Evolutionary conservation across 53 echinoderm and acorn worm species (phyloP).

Genomic region (Temnopleurus reevesii): DNA sequence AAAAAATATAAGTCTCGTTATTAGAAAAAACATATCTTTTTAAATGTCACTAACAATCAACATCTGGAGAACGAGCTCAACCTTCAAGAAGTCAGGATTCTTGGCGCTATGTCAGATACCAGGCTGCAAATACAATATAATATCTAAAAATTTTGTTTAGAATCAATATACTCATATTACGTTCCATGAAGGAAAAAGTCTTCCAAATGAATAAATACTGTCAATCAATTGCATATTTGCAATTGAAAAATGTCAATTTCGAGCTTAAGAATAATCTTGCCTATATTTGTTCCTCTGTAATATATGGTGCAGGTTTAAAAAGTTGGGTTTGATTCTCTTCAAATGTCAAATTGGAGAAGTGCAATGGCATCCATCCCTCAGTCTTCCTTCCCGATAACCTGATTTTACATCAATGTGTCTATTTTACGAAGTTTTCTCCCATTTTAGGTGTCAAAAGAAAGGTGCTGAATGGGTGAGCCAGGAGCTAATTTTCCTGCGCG

Average conservation of each 20-base stretch:
- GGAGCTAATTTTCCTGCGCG: slow-evolving; percentile 10
- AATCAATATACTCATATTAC: too few relatives aligned
- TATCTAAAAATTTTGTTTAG: too few relatives aligned
- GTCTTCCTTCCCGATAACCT: not conserved
- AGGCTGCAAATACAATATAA: too few relatives aligned
- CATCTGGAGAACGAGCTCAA: too few relatives aligned
- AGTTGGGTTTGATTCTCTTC: not conserved
- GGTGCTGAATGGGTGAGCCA: not conserved
- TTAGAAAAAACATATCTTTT: too few relatives aligned
- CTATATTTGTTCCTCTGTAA: not conserved
- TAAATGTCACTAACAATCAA: too few relatives aligned
- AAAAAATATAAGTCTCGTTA: too few relatives aligned
- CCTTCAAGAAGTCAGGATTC: too few relatives aligned
- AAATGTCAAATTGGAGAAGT: not conserved
- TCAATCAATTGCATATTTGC: too few relatives aligned
- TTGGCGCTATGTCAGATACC: too few relatives aligned
- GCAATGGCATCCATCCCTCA: not conserved
- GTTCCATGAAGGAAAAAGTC: too few relatives aligned
- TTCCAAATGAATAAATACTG: too few relatives aligned
- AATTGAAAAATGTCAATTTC: not conserved
- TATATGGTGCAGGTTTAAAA: not conserved
- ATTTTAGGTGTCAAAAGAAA: not conserved
- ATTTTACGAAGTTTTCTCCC: not conserved
- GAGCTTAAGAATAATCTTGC: not conserved
- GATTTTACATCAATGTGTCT: not conserved